Evolutionary conservation across 1,140 invertebrate genomes (phyloP).

Genomic region (Solenopsis fugax): DNA sequence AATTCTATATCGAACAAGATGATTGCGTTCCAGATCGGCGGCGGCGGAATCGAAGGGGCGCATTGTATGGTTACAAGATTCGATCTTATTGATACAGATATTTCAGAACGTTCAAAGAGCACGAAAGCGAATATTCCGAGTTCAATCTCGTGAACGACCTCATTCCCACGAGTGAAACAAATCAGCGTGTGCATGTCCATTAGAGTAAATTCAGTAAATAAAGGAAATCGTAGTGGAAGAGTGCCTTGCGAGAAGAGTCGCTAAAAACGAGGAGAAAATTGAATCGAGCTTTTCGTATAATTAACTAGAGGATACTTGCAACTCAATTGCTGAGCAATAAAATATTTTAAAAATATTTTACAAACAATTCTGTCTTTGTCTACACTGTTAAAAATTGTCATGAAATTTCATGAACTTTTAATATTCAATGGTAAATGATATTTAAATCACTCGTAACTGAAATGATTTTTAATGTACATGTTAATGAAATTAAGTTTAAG

Average conservation of each 20-base stretch:
- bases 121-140: slow-evolving; percentile 28
- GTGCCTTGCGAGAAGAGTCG: not conserved
- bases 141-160: slow-evolving; percentile 52
- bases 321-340: not conserved
- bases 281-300: slow-evolving; percentile 80
- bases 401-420: no score
- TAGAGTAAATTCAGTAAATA: slow-evolving; percentile 55
- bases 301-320: slow-evolving; percentile 39
- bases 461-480: no score
- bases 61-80: not conserved
- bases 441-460: no score
- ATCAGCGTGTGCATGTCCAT: slow-evolving; percentile 30
- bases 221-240: slow-evolving; percentile 32
- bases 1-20: slow-evolving; percentile 23
- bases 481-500: no score
- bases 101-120: slow-evolving; percentile 34
- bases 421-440: no score
- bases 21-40: slow-evolving; percentile 44
- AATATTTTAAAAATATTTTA: slow-evolving; percentile 14
- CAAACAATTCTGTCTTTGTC: not conserved
- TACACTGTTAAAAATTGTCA: no score
- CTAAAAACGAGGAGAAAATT: slow-evolving; percentile 57
- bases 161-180: slow-evolving; percentile 53
- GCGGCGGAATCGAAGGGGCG: not conserved
- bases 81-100: slow-evolving; percentile 12